Evolutionary conservation across 2,113 vertebrate genomes (phyloP).

Genomic region (Psittacara wagleri): DNA sequence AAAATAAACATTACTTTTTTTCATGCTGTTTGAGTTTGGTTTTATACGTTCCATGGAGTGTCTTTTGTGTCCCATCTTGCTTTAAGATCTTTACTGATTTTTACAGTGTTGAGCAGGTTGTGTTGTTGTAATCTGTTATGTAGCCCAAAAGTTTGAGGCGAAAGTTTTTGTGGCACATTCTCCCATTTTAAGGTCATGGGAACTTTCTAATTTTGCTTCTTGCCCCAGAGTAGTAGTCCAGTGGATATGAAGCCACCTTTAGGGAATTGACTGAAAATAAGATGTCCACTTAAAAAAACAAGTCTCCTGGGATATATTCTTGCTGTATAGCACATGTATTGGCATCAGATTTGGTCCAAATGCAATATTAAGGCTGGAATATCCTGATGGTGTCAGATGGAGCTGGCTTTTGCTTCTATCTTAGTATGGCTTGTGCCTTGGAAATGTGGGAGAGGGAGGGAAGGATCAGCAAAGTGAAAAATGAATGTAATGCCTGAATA

Average conservation of each 20-base stretch:
- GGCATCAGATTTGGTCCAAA: neutral
- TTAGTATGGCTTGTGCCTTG: neutral
- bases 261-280: neutral
- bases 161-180: neutral
- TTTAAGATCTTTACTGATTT: neutral
- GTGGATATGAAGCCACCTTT: neutral
- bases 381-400: neutral
- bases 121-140: neutral
- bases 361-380: neutral
- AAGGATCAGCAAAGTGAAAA: neutral
- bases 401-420: neutral
- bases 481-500: neutral
- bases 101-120: neutral
- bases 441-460: neutral
- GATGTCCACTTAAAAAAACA: neutral
- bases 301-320: neutral
- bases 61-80: neutral
- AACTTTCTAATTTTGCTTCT: neutral
- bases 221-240: neutral
- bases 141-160: neutral
- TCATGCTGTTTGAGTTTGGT: conserved; percentile 40
- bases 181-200: neutral
- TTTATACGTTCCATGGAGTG: neutral
- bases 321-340: neutral
- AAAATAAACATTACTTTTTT: conserved; percentile 67